Evolutionary conservation across 2,113 vertebrate species (phyloP).

Genomic region (Macroglossus sobrinus): DNA sequence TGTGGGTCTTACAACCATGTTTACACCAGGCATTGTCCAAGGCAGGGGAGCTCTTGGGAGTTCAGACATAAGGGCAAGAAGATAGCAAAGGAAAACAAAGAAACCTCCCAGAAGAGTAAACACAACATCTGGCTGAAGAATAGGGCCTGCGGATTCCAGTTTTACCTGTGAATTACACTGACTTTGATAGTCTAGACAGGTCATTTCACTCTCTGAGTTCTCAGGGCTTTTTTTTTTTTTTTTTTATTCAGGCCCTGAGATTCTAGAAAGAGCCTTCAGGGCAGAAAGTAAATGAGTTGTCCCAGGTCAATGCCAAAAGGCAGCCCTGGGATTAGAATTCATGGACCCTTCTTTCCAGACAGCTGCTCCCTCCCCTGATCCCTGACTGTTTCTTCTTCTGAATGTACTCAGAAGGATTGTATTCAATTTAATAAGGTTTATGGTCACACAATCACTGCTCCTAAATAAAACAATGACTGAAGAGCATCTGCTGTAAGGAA

Average conservation of each 20-base stretch:
- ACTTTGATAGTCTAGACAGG: slow-evolving; percentile 43
- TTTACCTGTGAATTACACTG: neutral
- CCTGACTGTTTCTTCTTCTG: slow-evolving; percentile 50
- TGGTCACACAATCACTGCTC: slow-evolving; percentile 49
- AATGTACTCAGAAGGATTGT: slow-evolving; percentile 44
- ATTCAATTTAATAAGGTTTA: slow-evolving; percentile 55
- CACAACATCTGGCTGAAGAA: neutral
- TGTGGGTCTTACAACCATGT: neutral
- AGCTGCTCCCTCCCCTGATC: slow-evolving; percentile 56
- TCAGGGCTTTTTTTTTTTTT: slow-evolving; percentile 46
- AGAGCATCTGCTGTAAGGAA: neutral
- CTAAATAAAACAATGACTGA: slow-evolving; percentile 53
- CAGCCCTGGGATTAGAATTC: slow-evolving; percentile 61
- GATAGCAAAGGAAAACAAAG: slow-evolving; percentile 4
- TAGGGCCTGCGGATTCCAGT: neutral
- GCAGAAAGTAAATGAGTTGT: slow-evolving; percentile 58
- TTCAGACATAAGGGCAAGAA: neutral
- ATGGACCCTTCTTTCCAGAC: slow-evolving; percentile 40
- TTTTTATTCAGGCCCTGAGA: slow-evolving; percentile 48
- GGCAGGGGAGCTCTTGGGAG: neutral
- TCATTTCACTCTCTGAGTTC: neutral
- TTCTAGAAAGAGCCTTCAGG: slow-evolving; percentile 44
- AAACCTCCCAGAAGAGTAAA: neutral
- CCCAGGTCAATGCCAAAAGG: slow-evolving; percentile 60
- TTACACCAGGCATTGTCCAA: neutral